Base-by-base conservation (phyloP, 2,797 vertebrate genomes). In the Bucorvus abyssinicus region DNA sequence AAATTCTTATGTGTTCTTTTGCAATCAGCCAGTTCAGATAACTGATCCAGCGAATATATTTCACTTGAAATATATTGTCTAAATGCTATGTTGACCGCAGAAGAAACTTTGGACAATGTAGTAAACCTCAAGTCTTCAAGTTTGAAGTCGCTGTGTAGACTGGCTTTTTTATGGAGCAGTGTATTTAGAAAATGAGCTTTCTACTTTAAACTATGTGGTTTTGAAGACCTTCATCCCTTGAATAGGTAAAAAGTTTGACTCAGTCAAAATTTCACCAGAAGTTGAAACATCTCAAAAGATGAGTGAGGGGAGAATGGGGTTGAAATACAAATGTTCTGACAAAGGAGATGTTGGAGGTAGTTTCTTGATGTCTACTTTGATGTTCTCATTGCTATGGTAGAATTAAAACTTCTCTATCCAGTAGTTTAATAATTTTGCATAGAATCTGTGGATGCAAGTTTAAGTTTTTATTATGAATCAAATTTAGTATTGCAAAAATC, bases 1-100 rank as follows among this genome's bases (percentile, higher is more conserved):
- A 45, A 29, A 38, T 42, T 74, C 12, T 36, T 2, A 0, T 45
- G 14, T 3, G 2, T 1, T 42, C 17, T 1, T 55, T 29, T 42
- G 24, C 34, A 21, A 2, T 53, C 27, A 26, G 6, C 3, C 59
- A 55, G 36, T 45, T 84, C 12, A 42, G 27, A 30, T 14, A 42
- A 68, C 2, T 74, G 9, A 74, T 65, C 6, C 9, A 17, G n/a
- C n/a, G n/a, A n/a, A n/a, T n/a, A n/a, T n/a, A n/a, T n/a, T n/a
- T n/a, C n/a, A n/a, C n/a, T n/a, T n/a, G 44, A 80, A 78, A 34
- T 49, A 16, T 3, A 3, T 22, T 49, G 16, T 53, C 22, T 19
- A 75, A 70, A 49, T 49, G 11, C 10, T 40, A 1, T 0, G 1
- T 3, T 59, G 36, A 21, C 16, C 73, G 27, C 16, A 45, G 44